Evolutionary conservation across 2,888 invertebrate genomes (phyloP), one percentile per base, ranked within the genome.

Genomic region (Azorinus chamasolen): DNA sequence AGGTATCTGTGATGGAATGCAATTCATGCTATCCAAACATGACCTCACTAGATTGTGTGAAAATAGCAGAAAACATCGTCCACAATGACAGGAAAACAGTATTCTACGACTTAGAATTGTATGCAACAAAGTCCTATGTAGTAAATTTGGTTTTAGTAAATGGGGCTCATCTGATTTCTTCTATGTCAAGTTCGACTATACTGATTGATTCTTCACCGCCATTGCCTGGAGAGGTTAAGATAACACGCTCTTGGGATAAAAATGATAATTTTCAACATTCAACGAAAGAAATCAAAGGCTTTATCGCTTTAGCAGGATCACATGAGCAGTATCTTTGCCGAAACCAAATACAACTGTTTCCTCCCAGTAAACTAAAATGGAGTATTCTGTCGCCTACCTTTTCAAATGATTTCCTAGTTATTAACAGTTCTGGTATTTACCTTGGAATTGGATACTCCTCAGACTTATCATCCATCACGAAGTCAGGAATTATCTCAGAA

Each of bases 71-170:
- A 46, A 63, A 54, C 66, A 8, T 20, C 22, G 66, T 71, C 5
- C 45, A 63, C 32, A 71, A 71, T 41, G 79, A 79, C 16, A 66
- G 54, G 2, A 72, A 78, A 46, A 63, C 74, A 14, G 57, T 73
- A 5, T 83, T 87, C 27, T 84, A 85, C 61, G 78, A 79, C 37
- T 41, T 87, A 18, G 8, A 59, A 16, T 63, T 87, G 1, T 22
- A 39, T n/a, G n/a, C 66, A 6, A 25, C 53, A 10, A 63, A 55
- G 12, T 59, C 68, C 12, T 85, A 87, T 61, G 54, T 72, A 27
- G 57, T 84, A 12, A 51, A 39, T 14, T 5, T 87, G 10, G 66
- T 51, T 10, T 79, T 83, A 16, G 37, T 46, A 14, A 87, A 87
- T 63, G 66, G 51, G 6, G 87, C 85, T 10, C 61, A 66, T 18